A percentile compares a stretch with the other conserved stretches of the same genome.
Conservation (phyloP, 2,888 invertebrate species). For the Nipponacmea schrenckii region DNA sequence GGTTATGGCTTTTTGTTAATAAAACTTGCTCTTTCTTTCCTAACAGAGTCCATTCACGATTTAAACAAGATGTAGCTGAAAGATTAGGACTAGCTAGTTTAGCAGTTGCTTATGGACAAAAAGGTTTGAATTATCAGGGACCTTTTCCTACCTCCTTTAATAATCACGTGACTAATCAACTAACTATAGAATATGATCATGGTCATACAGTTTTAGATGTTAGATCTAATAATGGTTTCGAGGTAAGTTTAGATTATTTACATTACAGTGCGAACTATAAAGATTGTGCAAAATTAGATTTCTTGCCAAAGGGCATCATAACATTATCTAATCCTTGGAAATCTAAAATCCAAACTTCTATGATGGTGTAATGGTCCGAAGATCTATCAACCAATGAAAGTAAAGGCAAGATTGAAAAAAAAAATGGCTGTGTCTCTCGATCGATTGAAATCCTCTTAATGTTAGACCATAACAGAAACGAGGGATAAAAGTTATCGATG, state of each 20-base stretch:
- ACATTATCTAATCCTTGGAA: too few relatives aligned
- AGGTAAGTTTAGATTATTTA: conserved; percentile 31
- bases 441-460: too few relatives aligned
- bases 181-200: conserved; percentile 25
- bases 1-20: too few relatives aligned
- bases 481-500: too few relatives aligned
- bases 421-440: too few relatives aligned
- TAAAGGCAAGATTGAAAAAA: too few relatives aligned
- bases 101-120: conserved; percentile 49
- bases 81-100: conserved; percentile 46
- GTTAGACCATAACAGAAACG: too few relatives aligned
- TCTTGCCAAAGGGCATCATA: neutral
- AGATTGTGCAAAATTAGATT: neutral
- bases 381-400: too few relatives aligned
- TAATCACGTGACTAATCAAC: neutral
- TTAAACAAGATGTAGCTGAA: conserved; percentile 48
- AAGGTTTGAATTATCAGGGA: conserved; percentile 41
- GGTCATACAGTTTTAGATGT: conserved; percentile 30
- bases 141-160: conserved; percentile 41
- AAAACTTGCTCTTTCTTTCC: neutral
- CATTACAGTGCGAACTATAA: neutral
- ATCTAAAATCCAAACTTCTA: too few relatives aligned
- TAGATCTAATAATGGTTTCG: conserved; percentile 32
- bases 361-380: too few relatives aligned
- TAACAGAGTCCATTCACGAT: conserved; percentile 49